Evolutionary conservation across 2,888 invertebrate species (phyloP), one percentile per base, ranked within the genome.

Genomic region (Carpatolechia fugitivella): DNA sequence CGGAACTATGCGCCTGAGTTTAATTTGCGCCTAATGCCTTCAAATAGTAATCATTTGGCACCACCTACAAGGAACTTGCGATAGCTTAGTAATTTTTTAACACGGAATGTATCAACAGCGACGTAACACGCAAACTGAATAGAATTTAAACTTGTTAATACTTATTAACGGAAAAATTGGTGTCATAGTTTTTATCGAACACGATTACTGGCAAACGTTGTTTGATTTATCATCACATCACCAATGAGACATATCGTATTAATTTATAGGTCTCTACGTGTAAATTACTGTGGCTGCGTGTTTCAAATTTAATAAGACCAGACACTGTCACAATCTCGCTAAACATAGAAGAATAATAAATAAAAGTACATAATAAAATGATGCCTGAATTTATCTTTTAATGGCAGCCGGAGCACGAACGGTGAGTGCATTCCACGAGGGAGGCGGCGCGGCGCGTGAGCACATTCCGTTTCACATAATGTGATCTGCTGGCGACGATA

Each of bases 401-500:
- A 44, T 29, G 44, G n/a, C 13, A n/a, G 29, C 33, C 31, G 14
- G 14, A 11, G 31, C 47, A 31, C 29, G 33, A 69, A 66, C 61
- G 65, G 68, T 48, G 68, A 60, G 63, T 49, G 65, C 80, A 88
- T 90, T 77, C 89, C 88, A 66, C 68, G 72, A 58, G 72, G 76
- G 71, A 82, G 80, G 70, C 82, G 78, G 74, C 76, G 83, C 82
- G 78, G 67, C 78, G 78, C 80, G 71, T 66, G 70, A 64, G 57
- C 74, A 66, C 81, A 89, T 89, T 82, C 89, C 89, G 87, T 89
- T 89, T 89, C 89, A 87, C 89, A 83, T 80, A 69, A 72, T 70
- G 70, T 68, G 69, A 74, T 69, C 64, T 65, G 62, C 63, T 65
- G 64, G 62, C 61, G 56, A 24, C 29, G 44, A 29, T 44, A 44